Percentiles rank a stretch among this genome's conserved stretches.
Evolutionary conservation across 1,140 invertebrate species (phyloP).

Genomic region (Bombus vancouverensis): DNA sequence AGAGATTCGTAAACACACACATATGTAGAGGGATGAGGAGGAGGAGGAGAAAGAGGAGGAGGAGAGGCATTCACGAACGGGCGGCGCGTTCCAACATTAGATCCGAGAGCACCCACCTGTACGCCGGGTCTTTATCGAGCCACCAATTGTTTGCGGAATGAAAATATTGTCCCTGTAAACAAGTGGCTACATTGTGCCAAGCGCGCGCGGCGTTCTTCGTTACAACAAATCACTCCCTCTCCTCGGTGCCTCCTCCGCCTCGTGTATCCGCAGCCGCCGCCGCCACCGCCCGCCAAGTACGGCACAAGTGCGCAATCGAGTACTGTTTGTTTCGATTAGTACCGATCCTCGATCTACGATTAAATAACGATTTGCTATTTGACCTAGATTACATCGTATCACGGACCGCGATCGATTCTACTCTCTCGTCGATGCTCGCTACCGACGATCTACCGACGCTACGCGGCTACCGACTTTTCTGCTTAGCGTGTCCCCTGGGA

Average conservation of each 20-base stretch:
- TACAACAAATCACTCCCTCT: slow-evolving; percentile 72
- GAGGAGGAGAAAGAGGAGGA: no score
- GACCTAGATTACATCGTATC: slow-evolving; percentile 67
- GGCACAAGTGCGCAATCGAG: slow-evolving; percentile 62
- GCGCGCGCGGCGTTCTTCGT: slow-evolving; percentile 63
- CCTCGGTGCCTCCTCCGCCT: not conserved
- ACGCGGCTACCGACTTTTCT: not conserved
- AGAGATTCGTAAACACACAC: slow-evolving; percentile 74
- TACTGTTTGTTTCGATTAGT: slow-evolving; percentile 66
- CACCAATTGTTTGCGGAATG: slow-evolving; percentile 81
- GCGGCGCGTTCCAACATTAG: slow-evolving; percentile 75
- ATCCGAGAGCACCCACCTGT: slow-evolving; percentile 74
- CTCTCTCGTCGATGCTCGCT: not conserved
- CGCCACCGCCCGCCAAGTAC: slow-evolving; percentile 12
- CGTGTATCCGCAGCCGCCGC: not conserved
- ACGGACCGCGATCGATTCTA: slow-evolving; percentile 44
- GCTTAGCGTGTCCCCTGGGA: no score
- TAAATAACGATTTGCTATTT: slow-evolving; percentile 73
- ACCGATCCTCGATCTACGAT: slow-evolving; percentile 68
- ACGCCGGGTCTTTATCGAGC: slow-evolving; percentile 79
- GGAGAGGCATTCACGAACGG: slow-evolving; percentile 57
- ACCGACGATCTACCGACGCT: not conserved
- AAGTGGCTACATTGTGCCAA: slow-evolving; percentile 75
- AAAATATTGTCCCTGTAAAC: slow-evolving; percentile 83
- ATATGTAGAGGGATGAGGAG: slow-evolving; percentile 46